Percentiles rank a stretch among this genome's conserved stretches.
Conservation (phyloP, 2,797 vertebrate genomes). For the Botia kubotai region DNA sequence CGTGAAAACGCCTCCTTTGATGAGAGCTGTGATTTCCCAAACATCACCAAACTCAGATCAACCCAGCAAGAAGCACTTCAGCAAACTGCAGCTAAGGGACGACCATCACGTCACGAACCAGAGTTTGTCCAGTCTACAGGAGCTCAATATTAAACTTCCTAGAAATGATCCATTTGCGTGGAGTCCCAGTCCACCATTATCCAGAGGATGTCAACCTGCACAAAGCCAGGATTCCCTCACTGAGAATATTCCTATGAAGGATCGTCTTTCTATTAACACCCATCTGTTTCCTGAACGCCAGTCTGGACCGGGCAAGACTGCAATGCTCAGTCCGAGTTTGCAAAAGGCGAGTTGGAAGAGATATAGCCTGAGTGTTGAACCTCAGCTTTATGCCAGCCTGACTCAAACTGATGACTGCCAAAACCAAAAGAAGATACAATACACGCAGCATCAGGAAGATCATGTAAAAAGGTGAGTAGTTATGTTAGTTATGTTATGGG, state of each 20-base stretch:
- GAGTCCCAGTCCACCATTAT: conserved; percentile 9
- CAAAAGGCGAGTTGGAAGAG: conserved; percentile 29
- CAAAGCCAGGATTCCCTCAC: conserved; percentile 10
- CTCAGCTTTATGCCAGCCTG: too few relatives aligned
- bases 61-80: conserved; percentile 26
- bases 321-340: conserved; percentile 1
- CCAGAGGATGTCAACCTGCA: background rate
- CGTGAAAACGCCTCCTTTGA: conserved; percentile 57
- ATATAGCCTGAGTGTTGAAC: conserved; percentile 37
- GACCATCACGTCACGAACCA: conserved; percentile 6
- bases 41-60: conserved; percentile 26
- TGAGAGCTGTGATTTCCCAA: conserved; percentile 58
- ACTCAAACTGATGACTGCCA: too few relatives aligned
- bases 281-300: conserved; percentile 33
- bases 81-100: conserved; percentile 15
- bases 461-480: conserved; percentile 5
- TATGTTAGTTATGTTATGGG: background rate
- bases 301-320: conserved; percentile 14
- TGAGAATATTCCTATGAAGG: conserved; percentile 16
- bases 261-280: conserved; percentile 15
- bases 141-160: conserved; percentile 18
- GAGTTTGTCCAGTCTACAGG: conserved; percentile 22
- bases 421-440: conserved; percentile 12
- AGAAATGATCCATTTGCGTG: conserved; percentile 18
- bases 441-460: background rate